These are phyloP conservation scores for Zoanthus sansibaricus DNA, from an alignment of 92 coral and sea anemone genomes.

Conservation along the genomic window DNA sequence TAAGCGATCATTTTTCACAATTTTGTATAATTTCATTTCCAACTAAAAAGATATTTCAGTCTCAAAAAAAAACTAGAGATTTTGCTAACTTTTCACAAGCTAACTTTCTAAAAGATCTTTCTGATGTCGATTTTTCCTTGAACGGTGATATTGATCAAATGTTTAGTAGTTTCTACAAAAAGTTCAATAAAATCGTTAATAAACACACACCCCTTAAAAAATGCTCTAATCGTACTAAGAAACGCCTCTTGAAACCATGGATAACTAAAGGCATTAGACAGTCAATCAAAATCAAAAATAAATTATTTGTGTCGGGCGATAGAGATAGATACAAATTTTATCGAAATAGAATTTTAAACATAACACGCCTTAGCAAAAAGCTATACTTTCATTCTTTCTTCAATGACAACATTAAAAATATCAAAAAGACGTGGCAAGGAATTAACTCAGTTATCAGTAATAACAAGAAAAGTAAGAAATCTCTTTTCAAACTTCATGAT, in stretches of 20 bases:
- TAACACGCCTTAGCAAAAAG: slow-evolving; percentile 19
- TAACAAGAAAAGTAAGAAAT: neutral
- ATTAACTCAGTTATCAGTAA: too few relatives aligned
- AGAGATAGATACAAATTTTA: neutral
- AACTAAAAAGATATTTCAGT: neutral
- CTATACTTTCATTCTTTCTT: slow-evolving; percentile 14
- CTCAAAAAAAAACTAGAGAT: neutral
- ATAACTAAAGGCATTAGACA: slow-evolving; percentile 9
- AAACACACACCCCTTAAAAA: slow-evolving; percentile 13
- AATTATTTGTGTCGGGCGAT: slow-evolving; percentile 2
- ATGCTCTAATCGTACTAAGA: neutral
- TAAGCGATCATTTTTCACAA: neutral
- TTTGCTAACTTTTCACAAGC: neutral
- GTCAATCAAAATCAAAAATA: neutral
- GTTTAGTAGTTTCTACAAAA: too few relatives aligned
- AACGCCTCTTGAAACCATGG: slow-evolving; percentile 6
- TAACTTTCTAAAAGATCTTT: slow-evolving; percentile 1
- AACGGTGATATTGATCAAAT: too few relatives aligned
- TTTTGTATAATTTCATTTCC: neutral
- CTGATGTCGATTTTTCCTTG: neutral
- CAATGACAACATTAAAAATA: neutral
- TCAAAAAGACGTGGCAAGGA: too few relatives aligned
- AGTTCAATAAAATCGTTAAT: neutral
- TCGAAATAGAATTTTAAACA: slow-evolving; percentile 19
- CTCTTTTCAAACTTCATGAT: slow-evolving; percentile 39